Evolutionary conservation across 2,888 invertebrate genomes (phyloP), one percentile per base, ranked within the genome.

Genomic region (Eucriotettix oculatus): DNA sequence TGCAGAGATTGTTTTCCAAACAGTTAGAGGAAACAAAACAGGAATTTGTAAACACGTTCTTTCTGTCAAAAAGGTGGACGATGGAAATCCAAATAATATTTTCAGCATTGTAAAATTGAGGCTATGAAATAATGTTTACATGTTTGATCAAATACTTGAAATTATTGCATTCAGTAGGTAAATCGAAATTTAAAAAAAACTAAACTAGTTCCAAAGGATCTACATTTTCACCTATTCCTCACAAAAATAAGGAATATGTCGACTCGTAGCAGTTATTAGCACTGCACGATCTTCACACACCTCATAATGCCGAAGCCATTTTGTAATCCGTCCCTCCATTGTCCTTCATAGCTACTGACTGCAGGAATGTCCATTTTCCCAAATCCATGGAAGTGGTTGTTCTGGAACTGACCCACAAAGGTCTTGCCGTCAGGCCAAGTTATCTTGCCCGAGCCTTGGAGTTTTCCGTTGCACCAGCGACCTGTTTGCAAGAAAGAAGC

Each of bases 361-460:
- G 76, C 78, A 42, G 85, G 84, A 54, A 80, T 79, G 68, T 84
- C 83, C 79, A 85, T 81, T 67, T 79, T 79, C 14, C 86, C 87
- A 70, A 79, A 82, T 58, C 90, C 90, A 71, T 83, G 81, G 67
- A 85, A 78, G n/a, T 81, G 74, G 67, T 86, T 87, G 66, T 86
- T 77, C 65, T 83, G 81, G 71, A 93, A 86, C 67, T 87, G 85
- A 0, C 94, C 94, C n/a, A 79, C 80, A 68, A 90, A 93, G 59
- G 80, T 76, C 68, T 83, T 83, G 1, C 90, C 89, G 73, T 91
- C 90, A 1, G 81, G 77, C 87, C 90, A 94, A 68, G 85, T 85
- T 62, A 93, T 72, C 71, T 85, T 86, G 9, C 93, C 92, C 69
- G 79, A 78, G 0, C 93, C 94, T 71, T 93, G 89, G 68, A 91